Percentiles rank a stretch among this genome's conserved stretches.
phyloP scores from a whole-genome alignment of 2,113 vertebrate genomes.

The Syngnathus typhle region DNA sequence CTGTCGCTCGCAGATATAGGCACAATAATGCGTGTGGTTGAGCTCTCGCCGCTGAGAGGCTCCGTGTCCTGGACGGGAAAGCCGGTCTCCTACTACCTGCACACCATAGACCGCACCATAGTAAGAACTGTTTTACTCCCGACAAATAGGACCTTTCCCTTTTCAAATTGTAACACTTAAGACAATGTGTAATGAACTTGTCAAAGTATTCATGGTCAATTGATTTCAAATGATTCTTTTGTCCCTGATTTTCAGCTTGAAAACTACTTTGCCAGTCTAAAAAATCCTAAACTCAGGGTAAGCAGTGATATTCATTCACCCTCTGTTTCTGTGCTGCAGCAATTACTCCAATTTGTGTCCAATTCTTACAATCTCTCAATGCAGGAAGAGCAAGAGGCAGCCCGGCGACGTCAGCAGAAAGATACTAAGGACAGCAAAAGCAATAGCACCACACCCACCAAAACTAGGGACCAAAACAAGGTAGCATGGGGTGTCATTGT shows the following conservation, averaged over 20 bases:
- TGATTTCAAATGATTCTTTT: background rate
- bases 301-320: slow-evolving; percentile 55
- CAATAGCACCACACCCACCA: slow-evolving; percentile 90
- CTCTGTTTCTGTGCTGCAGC: background rate
- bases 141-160: background rate
- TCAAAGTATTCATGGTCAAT: background rate
- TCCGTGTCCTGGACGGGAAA: slow-evolving; percentile 99
- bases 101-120: slow-evolving; percentile 98
- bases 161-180: background rate
- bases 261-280: slow-evolving; percentile 99
- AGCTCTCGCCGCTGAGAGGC: slow-evolving; percentile 93
- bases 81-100: slow-evolving; percentile 98
- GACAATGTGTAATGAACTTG: background rate
- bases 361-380: background rate
- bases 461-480: slow-evolving; percentile 81
- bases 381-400: slow-evolving; percentile 97
- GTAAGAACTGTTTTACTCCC: slow-evolving; percentile 68
- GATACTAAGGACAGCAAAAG: slow-evolving; percentile 87
- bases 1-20: slow-evolving; percentile 80
- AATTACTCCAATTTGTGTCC: background rate
- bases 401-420: slow-evolving; percentile 86
- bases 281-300: slow-evolving; percentile 99
- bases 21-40: slow-evolving; percentile 99
- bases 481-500: slow-evolving; percentile 39
- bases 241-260: slow-evolving; percentile 84